Conservation (phyloP, 2,113 vertebrate genomes). For the Atherinomorus stipes region DNA sequence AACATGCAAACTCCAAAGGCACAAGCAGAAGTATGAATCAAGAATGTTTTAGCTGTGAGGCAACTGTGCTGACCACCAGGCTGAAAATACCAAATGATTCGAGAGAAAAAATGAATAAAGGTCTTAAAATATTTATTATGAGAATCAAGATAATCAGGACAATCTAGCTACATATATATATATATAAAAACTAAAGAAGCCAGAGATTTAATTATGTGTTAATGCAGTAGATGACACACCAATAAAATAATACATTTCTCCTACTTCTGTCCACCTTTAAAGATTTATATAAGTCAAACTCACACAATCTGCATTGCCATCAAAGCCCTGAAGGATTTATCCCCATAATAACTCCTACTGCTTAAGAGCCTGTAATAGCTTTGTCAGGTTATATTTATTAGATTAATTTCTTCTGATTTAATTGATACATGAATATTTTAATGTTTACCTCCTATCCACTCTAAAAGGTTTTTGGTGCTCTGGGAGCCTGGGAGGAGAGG, state of each 20-base stretch:
- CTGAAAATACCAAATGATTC: no score
- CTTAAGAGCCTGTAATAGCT: constrained; percentile 72
- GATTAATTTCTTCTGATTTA: constrained; percentile 77
- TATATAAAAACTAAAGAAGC: background rate
- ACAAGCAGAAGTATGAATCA: no score
- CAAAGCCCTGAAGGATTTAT: constrained; percentile 73
- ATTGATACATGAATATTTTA: constrained; percentile 83
- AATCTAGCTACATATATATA: background rate
- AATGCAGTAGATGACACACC: background rate
- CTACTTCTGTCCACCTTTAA: no score
- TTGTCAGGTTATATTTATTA: constrained; percentile 78
- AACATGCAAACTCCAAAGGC: no score
- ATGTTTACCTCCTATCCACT: constrained; percentile 63
- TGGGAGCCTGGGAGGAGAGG: constrained; percentile 17
- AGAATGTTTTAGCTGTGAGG: no score
- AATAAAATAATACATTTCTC: background rate
- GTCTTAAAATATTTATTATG: background rate
- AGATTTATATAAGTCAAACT: constrained; percentile 34
- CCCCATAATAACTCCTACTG: constrained; percentile 56
- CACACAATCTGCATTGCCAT: constrained; percentile 33
- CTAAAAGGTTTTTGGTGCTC: constrained; percentile 54
- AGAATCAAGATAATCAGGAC: background rate
- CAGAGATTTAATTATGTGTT: background rate
- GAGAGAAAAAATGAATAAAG: constrained; percentile 2
- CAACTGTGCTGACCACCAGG: no score